Base-by-base conservation (phyloP, 2,888 invertebrate species). In the Ctena decussata region DNA sequence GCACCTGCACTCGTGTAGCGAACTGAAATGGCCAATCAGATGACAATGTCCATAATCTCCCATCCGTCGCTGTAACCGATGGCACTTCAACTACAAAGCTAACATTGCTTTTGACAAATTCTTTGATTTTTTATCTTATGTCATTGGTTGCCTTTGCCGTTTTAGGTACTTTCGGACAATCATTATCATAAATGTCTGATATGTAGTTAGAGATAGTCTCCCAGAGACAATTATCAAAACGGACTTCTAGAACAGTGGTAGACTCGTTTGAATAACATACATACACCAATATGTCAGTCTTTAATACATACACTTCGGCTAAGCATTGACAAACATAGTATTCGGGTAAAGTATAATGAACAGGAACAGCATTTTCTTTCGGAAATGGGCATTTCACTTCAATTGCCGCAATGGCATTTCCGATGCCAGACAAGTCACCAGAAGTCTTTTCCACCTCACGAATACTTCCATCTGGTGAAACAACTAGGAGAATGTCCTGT, bases 301-400 rank as follows among this genome's bases (percentile, higher is more conserved):
- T 75, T 21, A 84, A 35, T 3, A 72, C 85, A 69, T 46, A 21
- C 87, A 87, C 84, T 65, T 87, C 87, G 12, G 73, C 60, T 6
- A 84, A 35, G 65, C 76, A 76, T 37, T 81, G 76, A 18, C 30
- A n/a, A 8, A 70, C 71, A 37, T 85, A 82, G 44, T 85, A 82
- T 24, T 75, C 35, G n/a, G 86, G 86, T 21, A 83, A 27, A 37
- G 71, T 27, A 49, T 80, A 80, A 32, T 84, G 79, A 15, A 85
- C 84, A 3, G 83, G 65, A 0, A 72, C 15, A n/a, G 35, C 21
- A 21, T 46, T 72, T n/a, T 69, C 39, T 21, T 71, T 71, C 5
- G 82, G 82, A 46, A 69, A 87, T 18, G 87, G 87, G 53, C 82
- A 84, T 71, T 87, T 82, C 18, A 46, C 65, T 71, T 87, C 84